phyloP scores from a whole-genome alignment of 2,888 invertebrate species.

The Scaptomyza tumidula region DNA sequence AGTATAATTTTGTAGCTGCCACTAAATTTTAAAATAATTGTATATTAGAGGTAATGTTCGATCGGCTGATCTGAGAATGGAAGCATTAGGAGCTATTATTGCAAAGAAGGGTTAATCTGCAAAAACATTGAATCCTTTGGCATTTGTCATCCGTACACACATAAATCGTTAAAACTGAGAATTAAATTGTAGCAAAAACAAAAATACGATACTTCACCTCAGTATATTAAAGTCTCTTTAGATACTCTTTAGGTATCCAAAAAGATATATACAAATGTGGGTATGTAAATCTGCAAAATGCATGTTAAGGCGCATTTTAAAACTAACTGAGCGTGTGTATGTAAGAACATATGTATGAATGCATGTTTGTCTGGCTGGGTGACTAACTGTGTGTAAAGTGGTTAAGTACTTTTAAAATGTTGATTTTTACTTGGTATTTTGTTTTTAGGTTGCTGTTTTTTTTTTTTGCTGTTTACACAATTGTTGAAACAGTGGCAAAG shows the following conservation, averaged over 20 bases:
- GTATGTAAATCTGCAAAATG: neutral
- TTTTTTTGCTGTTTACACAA: conserved; percentile 62
- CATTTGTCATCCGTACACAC: no score
- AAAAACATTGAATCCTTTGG: no score
- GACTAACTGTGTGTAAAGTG: conserved; percentile 34
- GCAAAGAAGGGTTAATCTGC: no score
- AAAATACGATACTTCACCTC: no score
- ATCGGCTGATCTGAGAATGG: neutral
- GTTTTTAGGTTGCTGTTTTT: conserved; percentile 32
- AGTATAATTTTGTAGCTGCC: neutral
- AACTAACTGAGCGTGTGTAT: neutral
- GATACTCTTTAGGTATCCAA: no score
- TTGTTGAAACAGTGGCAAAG: conserved; percentile 55
- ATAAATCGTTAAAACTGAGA: no score
- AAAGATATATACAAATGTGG: no score
- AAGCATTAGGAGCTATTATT: no score
- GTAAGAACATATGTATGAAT: neutral
- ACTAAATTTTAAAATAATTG: neutral
- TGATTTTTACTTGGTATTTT: conserved; percentile 1
- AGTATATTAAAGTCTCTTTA: no score
- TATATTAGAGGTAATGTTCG: neutral
- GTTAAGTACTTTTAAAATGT: conserved; percentile 7
- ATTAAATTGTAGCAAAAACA: no score
- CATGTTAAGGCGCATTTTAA: conserved; percentile 9
- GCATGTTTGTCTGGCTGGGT: neutral